Base-by-base conservation (phyloP, 2,888 invertebrate genomes). In the Meliscaeva auricollis region DNA sequence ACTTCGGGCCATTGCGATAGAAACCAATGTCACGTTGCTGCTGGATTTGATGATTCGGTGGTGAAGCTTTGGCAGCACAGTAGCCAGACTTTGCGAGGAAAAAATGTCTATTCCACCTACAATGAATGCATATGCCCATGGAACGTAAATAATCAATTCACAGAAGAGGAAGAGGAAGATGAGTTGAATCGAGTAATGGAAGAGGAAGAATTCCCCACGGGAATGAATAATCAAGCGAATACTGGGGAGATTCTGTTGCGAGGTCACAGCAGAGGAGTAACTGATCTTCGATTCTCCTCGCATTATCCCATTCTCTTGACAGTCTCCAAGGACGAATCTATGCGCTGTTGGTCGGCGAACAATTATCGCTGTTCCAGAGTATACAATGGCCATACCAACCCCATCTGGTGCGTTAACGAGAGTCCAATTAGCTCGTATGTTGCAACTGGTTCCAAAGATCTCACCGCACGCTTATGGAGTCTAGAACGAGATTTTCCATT, bases 391-490 rank as follows among this genome's bases (percentile, higher is more conserved):
- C 98, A 98, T 92, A 95, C 95, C 90, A 96, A 96, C 90, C 97
- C 98, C 1, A 95, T 98, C 87, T 98, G 98, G 96, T 96, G 96
- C 90, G 93, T 98, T 91, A 96, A 96, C 90, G 93, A 94, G 89
- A 96, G 93, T 93, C 94, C 91, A 88, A 94, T 90, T 90, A 96
- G 96, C 83, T 94, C 95, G 88, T 98, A 98, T 91, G 91, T 98
- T 82, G 98, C 97, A 15, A 97, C 97, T 0, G 98, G 98, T 15
- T 97, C 98, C 11, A 95, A 96, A 50, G 98, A 98, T 92, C 95
- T 96, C 91, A 96, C 96, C 70, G 95, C 98, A 41, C 94, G 98
- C 50, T 92, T 98, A 89, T 98, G 98, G 98, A 95, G 90, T 87
- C 91, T 93, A 46, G 97, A 97, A 90, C 94, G 96, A 88, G 96